phyloP scores from a whole-genome alignment of 2,797 vertebrate genomes.

The Loris lydekkerianus region DNA sequence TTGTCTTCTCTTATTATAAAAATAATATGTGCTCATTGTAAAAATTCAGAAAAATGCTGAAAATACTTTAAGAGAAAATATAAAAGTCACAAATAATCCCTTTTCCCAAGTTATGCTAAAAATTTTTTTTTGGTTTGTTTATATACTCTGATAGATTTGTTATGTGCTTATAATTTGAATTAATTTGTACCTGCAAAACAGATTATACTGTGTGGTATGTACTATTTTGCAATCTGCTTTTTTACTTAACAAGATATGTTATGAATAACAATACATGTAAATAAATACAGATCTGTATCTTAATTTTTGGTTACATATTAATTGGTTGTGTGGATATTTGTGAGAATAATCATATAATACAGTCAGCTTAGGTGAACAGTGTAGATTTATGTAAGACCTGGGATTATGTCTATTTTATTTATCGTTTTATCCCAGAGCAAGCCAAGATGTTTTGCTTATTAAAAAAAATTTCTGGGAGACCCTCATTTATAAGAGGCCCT shows the following conservation, averaged over 20 bases:
- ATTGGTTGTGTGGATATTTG: neutral
- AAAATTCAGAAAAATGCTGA: slow-evolving; percentile 66
- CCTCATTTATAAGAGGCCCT: neutral
- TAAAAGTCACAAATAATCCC: slow-evolving; percentile 53
- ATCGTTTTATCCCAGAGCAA: slow-evolving; percentile 12
- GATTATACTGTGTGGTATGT: neutral
- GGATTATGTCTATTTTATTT: neutral
- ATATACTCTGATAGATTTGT: slow-evolving; percentile 48
- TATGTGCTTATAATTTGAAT: slow-evolving; percentile 68
- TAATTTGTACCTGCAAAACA: slow-evolving; percentile 59
- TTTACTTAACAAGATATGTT: slow-evolving; percentile 43
- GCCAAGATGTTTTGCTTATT: neutral
- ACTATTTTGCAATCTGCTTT: slow-evolving; percentile 47
- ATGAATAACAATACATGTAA: slow-evolving; percentile 31
- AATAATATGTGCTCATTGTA: neutral
- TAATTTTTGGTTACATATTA: slow-evolving; percentile 24
- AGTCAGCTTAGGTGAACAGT: neutral
- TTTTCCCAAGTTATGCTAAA: slow-evolving; percentile 45
- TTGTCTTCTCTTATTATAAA: slow-evolving; percentile 68
- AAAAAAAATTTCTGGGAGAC: neutral
- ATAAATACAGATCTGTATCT: slow-evolving; percentile 20
- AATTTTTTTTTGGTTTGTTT: slow-evolving; percentile 67
- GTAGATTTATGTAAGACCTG: neutral
- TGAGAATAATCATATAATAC: neutral
- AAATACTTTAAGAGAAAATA: slow-evolving; percentile 63